phyloP scores from a whole-genome alignment of 2,113 vertebrate species.

The Ameiurus melas region DNA sequence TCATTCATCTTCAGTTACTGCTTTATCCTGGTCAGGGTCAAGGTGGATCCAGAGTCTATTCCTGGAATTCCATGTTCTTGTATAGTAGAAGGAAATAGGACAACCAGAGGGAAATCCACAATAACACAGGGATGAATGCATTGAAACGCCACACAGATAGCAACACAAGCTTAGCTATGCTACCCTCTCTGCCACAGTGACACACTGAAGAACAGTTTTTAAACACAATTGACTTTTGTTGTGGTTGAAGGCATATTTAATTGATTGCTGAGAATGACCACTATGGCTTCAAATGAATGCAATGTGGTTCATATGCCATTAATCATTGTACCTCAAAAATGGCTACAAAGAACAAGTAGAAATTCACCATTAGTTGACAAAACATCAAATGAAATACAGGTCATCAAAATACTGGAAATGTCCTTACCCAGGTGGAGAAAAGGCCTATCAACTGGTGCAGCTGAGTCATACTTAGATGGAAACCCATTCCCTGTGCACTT shows the following conservation, averaged over 20 bases:
- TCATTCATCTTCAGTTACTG: too few relatives aligned
- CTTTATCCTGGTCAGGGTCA: background rate
- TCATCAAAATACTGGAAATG: constrained; percentile 11
- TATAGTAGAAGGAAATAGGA: background rate
- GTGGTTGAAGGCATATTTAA: background rate
- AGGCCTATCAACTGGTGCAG: background rate
- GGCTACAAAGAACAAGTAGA: background rate
- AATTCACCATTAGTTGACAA: background rate
- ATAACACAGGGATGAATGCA: background rate
- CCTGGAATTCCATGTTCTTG: background rate
- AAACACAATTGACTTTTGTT: background rate
- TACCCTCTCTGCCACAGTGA: background rate
- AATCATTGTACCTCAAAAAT: background rate
- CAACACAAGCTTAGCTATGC: background rate
- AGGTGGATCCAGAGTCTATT: background rate
- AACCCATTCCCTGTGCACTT: constrained; percentile 20
- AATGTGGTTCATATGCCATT: background rate
- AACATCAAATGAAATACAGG: background rate
- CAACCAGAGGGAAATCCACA: background rate
- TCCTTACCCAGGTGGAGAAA: constrained; percentile 28
- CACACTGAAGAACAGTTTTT: background rate
- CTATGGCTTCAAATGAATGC: background rate
- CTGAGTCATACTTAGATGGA: background rate
- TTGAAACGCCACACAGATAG: background rate
- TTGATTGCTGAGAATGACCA: background rate